Evolutionary conservation across 2,888 invertebrate species (phyloP).

Genomic region (Furcula furcula): DNA sequence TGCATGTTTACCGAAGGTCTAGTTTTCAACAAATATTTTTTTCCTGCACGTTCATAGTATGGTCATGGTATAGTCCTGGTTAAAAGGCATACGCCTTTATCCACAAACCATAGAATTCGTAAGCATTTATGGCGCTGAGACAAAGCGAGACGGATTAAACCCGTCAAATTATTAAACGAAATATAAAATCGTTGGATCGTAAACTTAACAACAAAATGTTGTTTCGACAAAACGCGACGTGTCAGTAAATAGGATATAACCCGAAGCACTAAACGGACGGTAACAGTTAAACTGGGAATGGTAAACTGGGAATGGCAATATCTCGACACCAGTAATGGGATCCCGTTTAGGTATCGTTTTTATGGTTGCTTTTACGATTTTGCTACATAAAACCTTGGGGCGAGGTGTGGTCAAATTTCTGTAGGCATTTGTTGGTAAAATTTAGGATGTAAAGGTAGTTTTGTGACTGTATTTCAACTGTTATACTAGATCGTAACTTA

Average conservation of each 20-base stretch:
- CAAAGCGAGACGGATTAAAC: conserved; percentile 17
- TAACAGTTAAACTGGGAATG: conserved; percentile 46
- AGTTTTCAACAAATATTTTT: no score
- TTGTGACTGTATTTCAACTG: no score
- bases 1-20: no score
- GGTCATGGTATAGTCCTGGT: no score
- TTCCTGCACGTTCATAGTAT: no score
- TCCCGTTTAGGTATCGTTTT: conserved; percentile 55
- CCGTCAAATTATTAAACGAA: conserved; percentile 17
- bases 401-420: conserved; percentile 20
- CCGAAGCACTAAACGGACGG: conserved; percentile 39
- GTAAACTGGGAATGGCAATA: conserved; percentile 40
- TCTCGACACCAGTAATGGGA: conserved; percentile 46
- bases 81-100: no score
- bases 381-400: conserved; percentile 31
- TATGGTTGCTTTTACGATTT: conserved; percentile 61
- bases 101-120: no score
- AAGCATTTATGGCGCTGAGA: conserved; percentile 1
- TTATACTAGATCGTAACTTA: no score
- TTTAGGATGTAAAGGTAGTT: no score
- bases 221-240: conserved; percentile 27
- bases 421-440: conserved; percentile 13
- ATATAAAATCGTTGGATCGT: conserved; percentile 21
- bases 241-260: conserved; percentile 51
- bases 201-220: conserved; percentile 29